Evolutionary conservation across 2,888 invertebrate genomes (phyloP), one percentile per base, ranked within the genome.

Genomic region (Catocala fraxini): DNA sequence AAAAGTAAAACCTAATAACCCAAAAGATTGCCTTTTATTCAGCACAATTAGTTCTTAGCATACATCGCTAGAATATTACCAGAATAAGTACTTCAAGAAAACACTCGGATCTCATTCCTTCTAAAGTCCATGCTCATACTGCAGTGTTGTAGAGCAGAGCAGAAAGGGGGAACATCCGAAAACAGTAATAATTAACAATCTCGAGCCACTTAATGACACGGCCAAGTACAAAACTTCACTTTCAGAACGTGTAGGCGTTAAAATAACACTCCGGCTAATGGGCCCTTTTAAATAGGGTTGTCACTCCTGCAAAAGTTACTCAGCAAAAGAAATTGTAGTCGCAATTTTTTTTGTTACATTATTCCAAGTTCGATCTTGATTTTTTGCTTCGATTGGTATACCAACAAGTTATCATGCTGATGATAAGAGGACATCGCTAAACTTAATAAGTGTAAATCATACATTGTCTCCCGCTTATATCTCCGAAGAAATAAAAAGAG

Each of bases 211-310:
- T 79, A 77, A 78, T 78, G 76, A 77, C 79, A 77, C 54, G 55
- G 68, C 63, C 76, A 73, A 78, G 79, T 70, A 78, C 76, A 65
- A 76, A 77, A 78, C 77, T 77, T 77, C 76, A 79, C 73, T 79
- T 77, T 76, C 77, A 76, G 63, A 77, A 73, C 59, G 77, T 77
- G 75, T 70, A 70, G 66, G 75, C 78, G 78, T 74, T 74, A 74
- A 74, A 77, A 76, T 77, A 77, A 77, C 77, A 73, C 77, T 77
- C 68, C 46, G 68, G 52, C 48, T 75, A 77, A 77, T 77, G 75
- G 75, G 47, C n/a, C 66, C 68, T 70, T 68, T 69, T 53, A 25
- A 58, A 43, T 68, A 77, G 77, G 75, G 75, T 48, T 76, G 75
- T 51, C 51, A 51, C n/a, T 5, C 15, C 34, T 5, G 1, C 0